Conservation (phyloP, 2,113 vertebrate genomes). For the Pleuronectes platessa region DNA sequence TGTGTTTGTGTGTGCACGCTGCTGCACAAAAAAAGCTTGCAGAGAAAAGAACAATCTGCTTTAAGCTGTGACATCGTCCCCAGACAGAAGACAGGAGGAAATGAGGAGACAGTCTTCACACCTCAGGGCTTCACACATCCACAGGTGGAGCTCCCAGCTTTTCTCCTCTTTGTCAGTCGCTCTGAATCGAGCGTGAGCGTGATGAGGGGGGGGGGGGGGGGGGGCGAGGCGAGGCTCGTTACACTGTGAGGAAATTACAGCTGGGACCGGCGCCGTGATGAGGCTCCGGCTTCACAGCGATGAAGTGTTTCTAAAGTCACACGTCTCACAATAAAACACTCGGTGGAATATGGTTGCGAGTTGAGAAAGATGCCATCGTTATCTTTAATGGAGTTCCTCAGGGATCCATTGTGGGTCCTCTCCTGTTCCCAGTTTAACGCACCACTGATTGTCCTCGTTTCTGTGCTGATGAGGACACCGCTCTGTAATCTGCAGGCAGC, state of each 20-base stretch:
- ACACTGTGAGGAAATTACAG: conserved; percentile 20
- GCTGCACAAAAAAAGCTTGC: too few relatives aligned
- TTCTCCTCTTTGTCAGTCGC: conserved; percentile 8
- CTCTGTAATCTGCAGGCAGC: neutral
- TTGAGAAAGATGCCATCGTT: neutral
- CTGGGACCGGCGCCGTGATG: conserved; percentile 5
- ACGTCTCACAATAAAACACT: neutral
- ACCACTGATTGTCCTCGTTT: neutral
- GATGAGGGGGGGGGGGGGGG: conserved; percentile 8
- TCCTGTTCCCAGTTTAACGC: neutral
- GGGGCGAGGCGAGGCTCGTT: neutral
- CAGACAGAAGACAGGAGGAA: conserved; percentile 28
- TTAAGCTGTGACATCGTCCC: conserved; percentile 34
- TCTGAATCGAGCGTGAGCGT: neutral
- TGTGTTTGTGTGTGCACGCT: neutral
- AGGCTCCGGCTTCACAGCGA: neutral
- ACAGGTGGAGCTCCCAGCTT: neutral
- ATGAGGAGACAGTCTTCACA: conserved; percentile 8
- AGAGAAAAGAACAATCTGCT: conserved; percentile 9
- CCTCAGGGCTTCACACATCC: neutral
- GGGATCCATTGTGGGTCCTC: neutral
- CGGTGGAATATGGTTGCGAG: neutral
- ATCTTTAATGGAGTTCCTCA: neutral
- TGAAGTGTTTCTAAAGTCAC: too few relatives aligned
- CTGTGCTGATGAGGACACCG: neutral